phyloP scores from a whole-genome alignment of 2,797 vertebrate genomes.

The Lacerta viridis region DNA sequence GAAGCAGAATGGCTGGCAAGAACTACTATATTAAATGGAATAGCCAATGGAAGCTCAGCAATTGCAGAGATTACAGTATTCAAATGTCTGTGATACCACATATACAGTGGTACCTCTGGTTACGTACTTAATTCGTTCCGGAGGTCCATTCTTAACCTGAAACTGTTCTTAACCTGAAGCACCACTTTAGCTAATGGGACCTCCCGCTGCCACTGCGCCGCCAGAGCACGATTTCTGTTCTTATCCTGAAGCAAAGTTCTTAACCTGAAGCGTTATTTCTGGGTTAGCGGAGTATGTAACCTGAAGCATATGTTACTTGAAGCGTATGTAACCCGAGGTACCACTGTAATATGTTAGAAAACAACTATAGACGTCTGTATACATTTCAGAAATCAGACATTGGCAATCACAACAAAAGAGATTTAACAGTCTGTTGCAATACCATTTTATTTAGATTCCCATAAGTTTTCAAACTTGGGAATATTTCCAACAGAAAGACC shows the following conservation, averaged over 20 bases:
- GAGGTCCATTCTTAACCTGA: too few relatives aligned
- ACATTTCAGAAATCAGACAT: not conserved
- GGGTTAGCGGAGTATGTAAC: too few relatives aligned
- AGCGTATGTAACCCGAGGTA: too few relatives aligned
- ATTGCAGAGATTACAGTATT: not conserved
- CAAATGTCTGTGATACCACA: not conserved
- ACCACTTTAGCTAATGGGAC: too few relatives aligned
- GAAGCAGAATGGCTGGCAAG: not conserved
- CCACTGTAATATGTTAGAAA: not conserved
- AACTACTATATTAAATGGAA: not conserved
- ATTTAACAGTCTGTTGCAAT: not conserved
- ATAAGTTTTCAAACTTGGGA: not conserved
- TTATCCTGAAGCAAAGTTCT: too few relatives aligned
- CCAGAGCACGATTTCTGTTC: too few relatives aligned
- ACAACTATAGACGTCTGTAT: not conserved
- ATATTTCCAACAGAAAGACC: not conserved
- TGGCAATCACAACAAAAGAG: not conserved
- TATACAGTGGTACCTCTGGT: too few relatives aligned
- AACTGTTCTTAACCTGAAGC: too few relatives aligned
- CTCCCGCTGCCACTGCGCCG: too few relatives aligned
- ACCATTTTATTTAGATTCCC: not conserved
- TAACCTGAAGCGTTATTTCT: too few relatives aligned
- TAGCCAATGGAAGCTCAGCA: not conserved
- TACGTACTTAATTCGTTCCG: too few relatives aligned
- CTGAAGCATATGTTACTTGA: too few relatives aligned